Base-by-base conservation (phyloP, 2,797 vertebrate genomes). In the Emydoidea blandingii region DNA sequence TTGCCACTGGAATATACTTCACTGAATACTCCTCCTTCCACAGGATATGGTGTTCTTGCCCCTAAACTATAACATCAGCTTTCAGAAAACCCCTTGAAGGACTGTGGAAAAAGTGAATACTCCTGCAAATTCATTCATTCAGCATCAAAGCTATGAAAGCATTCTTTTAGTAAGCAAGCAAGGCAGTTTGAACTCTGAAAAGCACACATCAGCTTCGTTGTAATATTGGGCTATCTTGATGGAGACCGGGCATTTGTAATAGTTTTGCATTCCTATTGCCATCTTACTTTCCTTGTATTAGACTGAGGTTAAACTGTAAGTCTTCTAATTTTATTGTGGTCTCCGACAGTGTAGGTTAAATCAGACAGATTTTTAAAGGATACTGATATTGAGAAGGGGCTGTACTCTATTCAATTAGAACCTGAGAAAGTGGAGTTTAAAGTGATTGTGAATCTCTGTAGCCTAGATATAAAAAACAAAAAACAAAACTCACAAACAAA, bases 81-180 rank as follows among this genome's bases (percentile, higher is more conserved):
- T 90, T 91, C 88, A 11, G 11, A 85, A 90, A 94, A 93, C 79
- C 91, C 78, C 95, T 89, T 90, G 91, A 95, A 94, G 94, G 96
- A 91, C 87, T 90, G 83, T 92, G 92, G 88, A 96, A 84, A 85
- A 95, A 96, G 41, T 88, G 87, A 96, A 95, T 95, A 92, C 85
- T 96, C 85, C 86, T 96, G 94, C 89, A 97, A 84, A 95, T 96
- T 96, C 89, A 93, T 97, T 97, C 88, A 83, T 95, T 85, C 85
- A 89, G 93, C 87, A 96, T 95, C 95, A 96, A 96, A 96, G 91
- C 91, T 90, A 47, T 92, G 93, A 90, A 95, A 87, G 83, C 79
- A 93, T 95, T 96, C 95, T 95, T 94, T 92, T 95, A 78, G 47
- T 47, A 83, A 90, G 76, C 44, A 82, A 87, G 74, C 18, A 1